Base-by-base conservation (phyloP, 2,888 invertebrate genomes). In the Chymomyza procnemis region DNA sequence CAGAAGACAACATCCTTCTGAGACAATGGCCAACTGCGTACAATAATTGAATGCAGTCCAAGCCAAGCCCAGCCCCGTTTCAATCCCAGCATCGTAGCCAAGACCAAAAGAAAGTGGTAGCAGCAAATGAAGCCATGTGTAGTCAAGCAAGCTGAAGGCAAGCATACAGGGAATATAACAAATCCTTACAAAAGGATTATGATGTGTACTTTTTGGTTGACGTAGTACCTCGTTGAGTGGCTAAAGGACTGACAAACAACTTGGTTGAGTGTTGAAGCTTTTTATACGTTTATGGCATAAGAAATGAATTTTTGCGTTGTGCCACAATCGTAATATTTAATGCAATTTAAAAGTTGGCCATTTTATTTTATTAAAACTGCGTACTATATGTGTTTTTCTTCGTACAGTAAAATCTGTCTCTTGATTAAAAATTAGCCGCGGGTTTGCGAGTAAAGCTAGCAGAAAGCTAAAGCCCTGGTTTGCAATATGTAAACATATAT, bases 171-270 rank as follows among this genome's bases (percentile, higher is more conserved):
- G 76, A 78, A 78, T 66, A 73, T 76, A 66, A 73, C 85, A 87
- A 82, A 87, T 87, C 87, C 85, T 80, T 74, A 85, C 87, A 82
- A 82, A 82, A 83, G 81, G 81, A 82, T 82, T 82, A 82, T 87
- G 87, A 82, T 82, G 87, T 82, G 81, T 82, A 82, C 69, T 85
- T 81, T 26, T 81, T 86, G 87, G 81, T 87, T 87, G 85, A 85
- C 71, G 75, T 67, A 41, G 69, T 26, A 30, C 57, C 14, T 69
- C 79, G 76, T 75, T 76, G 76, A 76, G 82, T 86, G 85, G 68
- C 82, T n/a, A 70, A 76, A 76, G 18, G 50, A 50, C 50, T 50
- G 50, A 50, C 50, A 50, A 50, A 50, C 76, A 76, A 76, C 75
- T 74, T 68, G 74, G 75, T 30, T 71, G 75, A 72, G 68, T 69